These are phyloP conservation scores for Synergus umbraculus DNA, from an alignment of 2,888 invertebrate genomes.

Conservation along the genomic window DNA sequence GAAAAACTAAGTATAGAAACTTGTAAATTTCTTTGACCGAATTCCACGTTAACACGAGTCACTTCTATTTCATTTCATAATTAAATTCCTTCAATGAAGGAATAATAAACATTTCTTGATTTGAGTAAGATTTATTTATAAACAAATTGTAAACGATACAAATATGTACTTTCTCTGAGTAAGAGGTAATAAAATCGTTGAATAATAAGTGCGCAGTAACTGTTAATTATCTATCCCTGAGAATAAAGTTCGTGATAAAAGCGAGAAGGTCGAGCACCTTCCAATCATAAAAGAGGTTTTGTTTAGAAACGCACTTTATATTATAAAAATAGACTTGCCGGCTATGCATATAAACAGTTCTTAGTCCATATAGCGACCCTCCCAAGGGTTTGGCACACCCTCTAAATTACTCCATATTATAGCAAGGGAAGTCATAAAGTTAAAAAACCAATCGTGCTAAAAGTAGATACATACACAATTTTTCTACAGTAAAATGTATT, in stretches of 20 bases:
- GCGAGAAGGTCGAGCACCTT: constrained; percentile 11
- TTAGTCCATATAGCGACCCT: neutral
- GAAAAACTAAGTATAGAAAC: neutral
- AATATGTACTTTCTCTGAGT: neutral
- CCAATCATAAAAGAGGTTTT: constrained; percentile 7
- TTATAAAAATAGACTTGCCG: constrained; percentile 12
- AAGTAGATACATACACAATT: constrained; percentile 9
- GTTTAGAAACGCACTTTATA: neutral
- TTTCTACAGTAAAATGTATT: too few relatives aligned
- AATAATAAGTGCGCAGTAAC: neutral
- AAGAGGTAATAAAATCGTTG: neutral
- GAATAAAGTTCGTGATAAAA: constrained; percentile 12
- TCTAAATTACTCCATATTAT: neutral
- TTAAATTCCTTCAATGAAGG: neutral
- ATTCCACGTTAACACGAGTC: neutral
- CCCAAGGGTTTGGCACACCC: constrained; percentile 29
- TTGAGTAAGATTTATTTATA: constrained; percentile 6
- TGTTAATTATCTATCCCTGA: neutral
- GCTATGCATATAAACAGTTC: neutral
- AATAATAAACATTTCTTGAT: neutral
- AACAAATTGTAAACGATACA: neutral
- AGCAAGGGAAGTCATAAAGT: neutral
- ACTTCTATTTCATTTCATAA: neutral
- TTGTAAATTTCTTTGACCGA: neutral
- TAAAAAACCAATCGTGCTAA: constrained; percentile 25